phyloP scores from a whole-genome alignment of 1,140 invertebrate genomes.

The Cherax quadricarinatus region DNA sequence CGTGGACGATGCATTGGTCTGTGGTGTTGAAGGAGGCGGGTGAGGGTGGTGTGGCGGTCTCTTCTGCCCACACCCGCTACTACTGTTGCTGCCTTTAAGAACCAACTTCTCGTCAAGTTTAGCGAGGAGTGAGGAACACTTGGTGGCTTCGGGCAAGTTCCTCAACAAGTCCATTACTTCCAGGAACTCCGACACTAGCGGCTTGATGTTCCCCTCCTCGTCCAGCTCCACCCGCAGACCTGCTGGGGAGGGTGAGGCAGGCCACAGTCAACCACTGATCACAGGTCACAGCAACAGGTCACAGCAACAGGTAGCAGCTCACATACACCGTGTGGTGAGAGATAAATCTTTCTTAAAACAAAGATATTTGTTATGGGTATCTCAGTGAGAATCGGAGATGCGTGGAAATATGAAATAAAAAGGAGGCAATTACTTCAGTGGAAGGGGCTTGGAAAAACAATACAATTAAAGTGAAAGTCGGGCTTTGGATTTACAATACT shows the following conservation, averaged over 20 bases:
- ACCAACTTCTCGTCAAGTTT: not conserved
- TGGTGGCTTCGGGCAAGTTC: conserved; percentile 25
- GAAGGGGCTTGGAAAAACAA: no score
- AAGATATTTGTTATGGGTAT: no score
- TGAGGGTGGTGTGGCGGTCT: not conserved
- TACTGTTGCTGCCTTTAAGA: not conserved
- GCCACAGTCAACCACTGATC: not conserved
- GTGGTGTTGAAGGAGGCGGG: not conserved
- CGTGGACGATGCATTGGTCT: not conserved
- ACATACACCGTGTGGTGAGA: not conserved
- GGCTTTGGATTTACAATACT: no score
- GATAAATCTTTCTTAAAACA: not conserved
- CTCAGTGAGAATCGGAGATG: no score
- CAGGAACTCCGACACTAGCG: conserved; percentile 24
- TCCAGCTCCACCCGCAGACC: conserved; percentile 14
- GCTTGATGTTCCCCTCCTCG: conserved; percentile 6
- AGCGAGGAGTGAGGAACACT: not conserved
- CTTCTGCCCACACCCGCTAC: not conserved
- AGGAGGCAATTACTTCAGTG: no score
- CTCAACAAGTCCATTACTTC: conserved; percentile 40
- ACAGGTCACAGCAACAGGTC: not conserved
- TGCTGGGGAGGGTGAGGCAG: not conserved
- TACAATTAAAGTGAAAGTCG: no score
- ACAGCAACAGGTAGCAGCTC: not conserved
- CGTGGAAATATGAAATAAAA: no score